Evolutionary conservation across 2,113 vertebrate species (phyloP).

Genomic region (Chloebia gouldiae): DNA sequence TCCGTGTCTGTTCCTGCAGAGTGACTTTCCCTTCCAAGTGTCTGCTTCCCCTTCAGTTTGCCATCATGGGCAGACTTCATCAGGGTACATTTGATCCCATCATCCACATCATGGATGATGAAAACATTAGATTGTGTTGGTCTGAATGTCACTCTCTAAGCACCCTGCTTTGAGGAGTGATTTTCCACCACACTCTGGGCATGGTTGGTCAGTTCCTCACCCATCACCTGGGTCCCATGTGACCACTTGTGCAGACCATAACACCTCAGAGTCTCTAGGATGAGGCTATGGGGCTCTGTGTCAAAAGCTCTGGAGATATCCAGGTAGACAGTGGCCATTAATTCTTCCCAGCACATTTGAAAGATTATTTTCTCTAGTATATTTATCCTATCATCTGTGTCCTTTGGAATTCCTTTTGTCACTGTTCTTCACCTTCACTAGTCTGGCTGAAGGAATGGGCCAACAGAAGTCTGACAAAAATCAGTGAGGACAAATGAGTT

Average conservation of each 20-base stretch:
- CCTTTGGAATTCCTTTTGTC: background rate
- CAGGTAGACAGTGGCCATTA: accelerated
- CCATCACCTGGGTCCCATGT: too few species aligned
- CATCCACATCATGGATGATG: background rate
- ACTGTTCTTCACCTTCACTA: background rate
- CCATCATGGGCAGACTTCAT: background rate
- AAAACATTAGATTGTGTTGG: too few species aligned
- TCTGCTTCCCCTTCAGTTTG: background rate
- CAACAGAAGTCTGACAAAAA: accelerated
- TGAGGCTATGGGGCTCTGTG: too few species aligned
- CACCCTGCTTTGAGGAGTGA: accelerated
- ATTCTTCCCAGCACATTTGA: background rate
- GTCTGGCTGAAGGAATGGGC: background rate
- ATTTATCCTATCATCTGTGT: background rate
- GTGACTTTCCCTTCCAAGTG: background rate
- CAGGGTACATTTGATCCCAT: background rate
- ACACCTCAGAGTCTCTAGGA: background rate
- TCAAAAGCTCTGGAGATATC: accelerated
- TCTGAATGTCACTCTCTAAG: background rate
- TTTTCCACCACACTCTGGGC: background rate
- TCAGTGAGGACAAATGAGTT: background rate
- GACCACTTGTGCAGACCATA: background rate
- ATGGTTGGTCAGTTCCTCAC: background rate
- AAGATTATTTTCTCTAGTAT: background rate
- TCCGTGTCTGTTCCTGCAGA: background rate